Conservation (phyloP, 2,797 vertebrate species). For the Phataginus tetradactyla region DNA sequence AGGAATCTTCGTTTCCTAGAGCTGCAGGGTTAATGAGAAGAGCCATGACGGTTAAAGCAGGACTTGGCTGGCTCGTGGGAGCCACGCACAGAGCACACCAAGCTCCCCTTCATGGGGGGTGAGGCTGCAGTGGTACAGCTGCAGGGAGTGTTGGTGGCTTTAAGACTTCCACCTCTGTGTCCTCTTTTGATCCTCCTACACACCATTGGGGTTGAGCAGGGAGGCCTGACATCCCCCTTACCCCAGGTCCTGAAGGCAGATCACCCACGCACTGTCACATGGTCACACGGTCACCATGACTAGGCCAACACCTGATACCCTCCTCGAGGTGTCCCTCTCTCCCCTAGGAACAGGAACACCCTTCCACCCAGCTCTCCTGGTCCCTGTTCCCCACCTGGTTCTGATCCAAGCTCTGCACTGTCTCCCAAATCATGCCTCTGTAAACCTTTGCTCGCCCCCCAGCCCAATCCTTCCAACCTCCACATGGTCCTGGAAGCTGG, state of each 20-base stretch:
- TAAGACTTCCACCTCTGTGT: neutral
- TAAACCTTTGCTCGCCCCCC: no score
- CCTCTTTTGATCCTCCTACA: neutral
- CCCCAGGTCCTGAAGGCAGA: neutral
- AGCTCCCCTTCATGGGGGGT: neutral
- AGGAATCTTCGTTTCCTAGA: neutral
- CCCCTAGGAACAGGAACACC: neutral
- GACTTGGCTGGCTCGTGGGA: neutral
- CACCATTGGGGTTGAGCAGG: neutral
- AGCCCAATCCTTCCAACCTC: neutral
- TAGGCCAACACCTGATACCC: neutral
- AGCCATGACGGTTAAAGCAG: neutral
- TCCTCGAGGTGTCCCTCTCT: neutral
- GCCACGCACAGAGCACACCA: accelerated
- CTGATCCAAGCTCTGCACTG: neutral
- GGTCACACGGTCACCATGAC: neutral
- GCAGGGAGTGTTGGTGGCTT: neutral
- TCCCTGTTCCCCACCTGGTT: neutral
- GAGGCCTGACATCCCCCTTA: neutral
- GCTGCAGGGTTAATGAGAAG: neutral
- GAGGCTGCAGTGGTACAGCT: accelerated
- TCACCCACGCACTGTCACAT: neutral
- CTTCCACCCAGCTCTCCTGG: neutral
- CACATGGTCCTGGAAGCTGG: neutral
- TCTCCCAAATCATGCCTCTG: neutral